Conservation (phyloP, 2,113 vertebrate genomes). For the Platysteira castanea region DNA sequence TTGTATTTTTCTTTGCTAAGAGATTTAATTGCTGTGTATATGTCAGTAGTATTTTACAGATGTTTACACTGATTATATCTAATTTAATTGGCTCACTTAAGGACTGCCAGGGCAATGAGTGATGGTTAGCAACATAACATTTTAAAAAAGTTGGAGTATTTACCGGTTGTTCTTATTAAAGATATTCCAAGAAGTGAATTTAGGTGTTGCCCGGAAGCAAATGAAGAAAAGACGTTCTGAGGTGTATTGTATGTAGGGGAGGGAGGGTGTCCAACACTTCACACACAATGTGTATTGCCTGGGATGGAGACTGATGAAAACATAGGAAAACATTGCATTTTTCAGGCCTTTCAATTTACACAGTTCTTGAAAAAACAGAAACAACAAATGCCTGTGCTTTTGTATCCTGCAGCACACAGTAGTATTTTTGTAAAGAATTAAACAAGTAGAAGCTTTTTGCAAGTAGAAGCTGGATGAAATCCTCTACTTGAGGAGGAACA, state of each 20-base stretch:
- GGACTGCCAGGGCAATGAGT: not conserved
- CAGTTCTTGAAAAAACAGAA: not conserved
- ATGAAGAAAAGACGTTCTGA: not conserved
- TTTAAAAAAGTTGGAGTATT: not conserved
- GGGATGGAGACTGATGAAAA: not conserved
- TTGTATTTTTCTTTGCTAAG: not conserved
- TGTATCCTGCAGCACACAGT: not conserved
- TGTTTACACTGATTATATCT: not conserved
- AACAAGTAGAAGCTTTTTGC: not conserved
- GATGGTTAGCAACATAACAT: not conserved
- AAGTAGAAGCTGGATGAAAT: not conserved
- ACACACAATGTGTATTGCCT: not conserved
- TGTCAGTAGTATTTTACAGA: constrained; percentile 37
- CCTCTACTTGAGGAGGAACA: not conserved
- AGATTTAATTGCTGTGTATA: constrained; percentile 33
- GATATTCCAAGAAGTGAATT: not conserved
- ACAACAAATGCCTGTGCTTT: not conserved
- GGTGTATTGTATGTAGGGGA: not conserved
- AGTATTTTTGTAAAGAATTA: not conserved
- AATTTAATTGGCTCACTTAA: constrained; percentile 32
- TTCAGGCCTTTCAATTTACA: not conserved
- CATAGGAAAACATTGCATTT: not conserved
- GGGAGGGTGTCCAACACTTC: not conserved
- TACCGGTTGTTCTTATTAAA: not conserved
- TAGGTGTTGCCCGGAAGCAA: not conserved